Conservation (phyloP, 2,113 vertebrate species). For the Sarotherodon lohbergeri region DNA sequence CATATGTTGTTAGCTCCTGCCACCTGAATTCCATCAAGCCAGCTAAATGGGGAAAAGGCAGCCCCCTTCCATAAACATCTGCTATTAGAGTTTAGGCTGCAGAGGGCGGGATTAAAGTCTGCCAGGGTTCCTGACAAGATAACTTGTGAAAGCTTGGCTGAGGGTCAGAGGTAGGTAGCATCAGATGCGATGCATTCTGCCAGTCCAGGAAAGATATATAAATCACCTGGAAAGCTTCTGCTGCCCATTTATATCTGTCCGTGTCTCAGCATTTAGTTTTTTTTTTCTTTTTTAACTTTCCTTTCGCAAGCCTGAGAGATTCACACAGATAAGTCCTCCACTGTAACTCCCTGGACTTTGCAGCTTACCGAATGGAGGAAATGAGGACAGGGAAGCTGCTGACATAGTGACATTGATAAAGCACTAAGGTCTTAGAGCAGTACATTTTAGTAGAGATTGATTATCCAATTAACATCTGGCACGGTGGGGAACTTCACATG, state of each 20-base stretch:
- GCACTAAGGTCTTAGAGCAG: conserved; percentile 25
- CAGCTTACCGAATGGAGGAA: conserved; percentile 43
- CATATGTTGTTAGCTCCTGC: conserved; percentile 36
- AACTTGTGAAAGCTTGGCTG: conserved; percentile 56
- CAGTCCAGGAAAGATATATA: conserved; percentile 49
- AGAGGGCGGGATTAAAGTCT: conserved; percentile 34
- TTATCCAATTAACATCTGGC: conserved; percentile 66
- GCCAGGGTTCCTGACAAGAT: conserved; percentile 55
- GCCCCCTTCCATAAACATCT: conserved; percentile 56
- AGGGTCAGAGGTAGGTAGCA: conserved; percentile 52
- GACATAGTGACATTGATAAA: conserved; percentile 49
- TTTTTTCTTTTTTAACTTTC: not conserved
- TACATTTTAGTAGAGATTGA: conserved; percentile 65
- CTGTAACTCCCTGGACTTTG: conserved; percentile 45
- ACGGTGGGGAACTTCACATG: conserved; percentile 12
- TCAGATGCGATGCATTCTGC: conserved; percentile 34
- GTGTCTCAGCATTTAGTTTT: not conserved
- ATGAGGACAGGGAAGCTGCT: conserved; percentile 46
- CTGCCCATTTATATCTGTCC: conserved; percentile 40
- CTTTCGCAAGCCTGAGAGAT: conserved; percentile 25
- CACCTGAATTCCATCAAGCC: conserved; percentile 60
- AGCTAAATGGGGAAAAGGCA: conserved; percentile 22
- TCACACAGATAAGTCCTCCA: conserved; percentile 48
- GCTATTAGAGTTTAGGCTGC: conserved; percentile 36
- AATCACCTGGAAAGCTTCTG: conserved; percentile 41